These are phyloP conservation scores for Aphaenogaster rudis DNA, from an alignment of 1,140 invertebrate species.

Conservation along the genomic window DNA sequence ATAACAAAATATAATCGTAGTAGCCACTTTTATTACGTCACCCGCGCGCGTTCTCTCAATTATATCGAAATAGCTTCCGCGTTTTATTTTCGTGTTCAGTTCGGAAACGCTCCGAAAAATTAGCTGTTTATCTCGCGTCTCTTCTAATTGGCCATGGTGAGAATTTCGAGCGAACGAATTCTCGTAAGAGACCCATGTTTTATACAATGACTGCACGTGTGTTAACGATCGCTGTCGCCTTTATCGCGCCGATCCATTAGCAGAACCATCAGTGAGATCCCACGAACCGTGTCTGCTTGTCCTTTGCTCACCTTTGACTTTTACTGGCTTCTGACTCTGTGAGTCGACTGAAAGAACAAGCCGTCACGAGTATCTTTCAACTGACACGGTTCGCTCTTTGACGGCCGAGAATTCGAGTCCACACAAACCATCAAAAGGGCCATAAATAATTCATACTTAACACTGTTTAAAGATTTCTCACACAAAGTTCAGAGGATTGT, in stretches of 20 bases:
- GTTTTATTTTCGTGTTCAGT: neutral
- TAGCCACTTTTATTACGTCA: neutral
- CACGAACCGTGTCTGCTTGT: constrained; percentile 43
- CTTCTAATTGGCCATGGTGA: neutral
- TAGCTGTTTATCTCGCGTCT: neutral
- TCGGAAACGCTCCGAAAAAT: neutral
- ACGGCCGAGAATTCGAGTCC: constrained; percentile 19
- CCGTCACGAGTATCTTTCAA: constrained; percentile 3
- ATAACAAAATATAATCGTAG: neutral
- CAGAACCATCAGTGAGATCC: constrained; percentile 56
- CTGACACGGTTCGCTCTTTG: neutral
- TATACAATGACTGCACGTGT: neutral
- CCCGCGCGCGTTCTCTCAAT: neutral
- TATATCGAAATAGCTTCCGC: neutral
- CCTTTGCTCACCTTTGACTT: constrained; percentile 54
- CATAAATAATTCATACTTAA: constrained; percentile 37
- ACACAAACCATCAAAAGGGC: neutral
- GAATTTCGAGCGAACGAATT: neutral
- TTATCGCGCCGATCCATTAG: constrained; percentile 67
- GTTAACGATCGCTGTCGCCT: constrained; percentile 48
- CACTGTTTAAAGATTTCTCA: neutral
- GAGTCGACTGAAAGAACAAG: constrained; percentile 24
- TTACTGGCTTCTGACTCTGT: neutral
- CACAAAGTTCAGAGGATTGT: neutral
- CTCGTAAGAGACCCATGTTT: neutral